Base-by-base conservation (phyloP, 2,888 invertebrate genomes). In the Drosophila yooni region DNA sequence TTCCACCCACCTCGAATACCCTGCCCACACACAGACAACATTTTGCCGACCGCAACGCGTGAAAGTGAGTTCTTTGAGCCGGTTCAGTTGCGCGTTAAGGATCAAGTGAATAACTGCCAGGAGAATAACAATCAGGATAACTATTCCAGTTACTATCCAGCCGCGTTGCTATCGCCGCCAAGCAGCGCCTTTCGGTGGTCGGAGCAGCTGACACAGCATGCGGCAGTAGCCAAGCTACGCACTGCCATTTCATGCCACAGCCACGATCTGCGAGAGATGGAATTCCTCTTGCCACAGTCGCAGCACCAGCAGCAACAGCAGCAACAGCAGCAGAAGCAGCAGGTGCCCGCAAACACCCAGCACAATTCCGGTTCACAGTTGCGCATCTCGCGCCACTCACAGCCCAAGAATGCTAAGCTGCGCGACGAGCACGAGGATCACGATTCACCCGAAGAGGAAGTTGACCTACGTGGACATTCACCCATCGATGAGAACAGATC, bases 181-280 rank as follows among this genome's bases (percentile, higher is more conserved):
- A 79, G 72, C 64, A 67, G 54, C 70, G 46, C 70, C 29, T 76
- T 74, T 74, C 91, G 90, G 64, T 91, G 91, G 91, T 91, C 91
- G 27, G 91, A 91, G 33, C 92, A 92, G 73, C 65, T 91, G 71
- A 80, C 82, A 1, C 91, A 91, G 56, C 90, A 91, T 89, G 91
- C 84, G 13, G 78, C 91, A 36, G 88, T 92, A 81, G 90, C 91
- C 59, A 91, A 91, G 65, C 77, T 91, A 68, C 88, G 91, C 40
- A 86, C 91, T 15, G 91, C 91, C 52, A 91, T 91, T 72, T 91
- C 91, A 63, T 91, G 91, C 67, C 81, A 84, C 62, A 52, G 82
- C 13, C 82, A 87, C 71, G 89, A 92, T 81, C 75, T 88, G 57
- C 90, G 82, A 68, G 93, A 93, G 75, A 93, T 93, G 93, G 93